Conservation (phyloP, 2,888 invertebrate species). For the Epinotia bilunana region DNA sequence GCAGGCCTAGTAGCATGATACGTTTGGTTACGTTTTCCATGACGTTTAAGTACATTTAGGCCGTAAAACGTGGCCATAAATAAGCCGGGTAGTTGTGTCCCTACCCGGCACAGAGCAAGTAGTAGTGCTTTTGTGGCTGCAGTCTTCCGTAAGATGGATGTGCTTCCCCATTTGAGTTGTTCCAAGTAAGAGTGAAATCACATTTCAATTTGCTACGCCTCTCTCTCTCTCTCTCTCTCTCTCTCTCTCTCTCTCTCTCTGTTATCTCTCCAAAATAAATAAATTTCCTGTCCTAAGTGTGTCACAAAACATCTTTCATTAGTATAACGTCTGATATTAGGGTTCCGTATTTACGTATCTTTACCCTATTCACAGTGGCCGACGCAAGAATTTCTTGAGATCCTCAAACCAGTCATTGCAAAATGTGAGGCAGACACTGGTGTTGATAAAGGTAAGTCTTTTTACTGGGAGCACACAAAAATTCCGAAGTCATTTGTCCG, state of each 20-base stretch:
- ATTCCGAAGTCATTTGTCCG: too few species aligned
- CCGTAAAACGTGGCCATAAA: too few species aligned
- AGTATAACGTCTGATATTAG: background rate
- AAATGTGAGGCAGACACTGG: conserved; percentile 54
- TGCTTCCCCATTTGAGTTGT: background rate
- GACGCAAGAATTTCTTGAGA: conserved; percentile 53
- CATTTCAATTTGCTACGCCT: background rate
- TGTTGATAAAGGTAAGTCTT: conserved; percentile 53
- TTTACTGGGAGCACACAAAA: background rate
- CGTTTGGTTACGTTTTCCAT: too few species aligned
- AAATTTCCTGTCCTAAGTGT: too few species aligned
- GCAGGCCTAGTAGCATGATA: too few species aligned
- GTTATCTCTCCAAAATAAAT: too few species aligned
- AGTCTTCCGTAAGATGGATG: background rate
- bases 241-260: too few species aligned
- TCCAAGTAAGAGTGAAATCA: background rate
- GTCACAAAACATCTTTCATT: too few species aligned
- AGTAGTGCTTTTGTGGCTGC: background rate
- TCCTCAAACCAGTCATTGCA: conserved; percentile 50
- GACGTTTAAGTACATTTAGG: too few species aligned
- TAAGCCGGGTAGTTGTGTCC: too few species aligned
- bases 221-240: background rate
- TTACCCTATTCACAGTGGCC: conserved; percentile 50
- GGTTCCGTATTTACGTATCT: background rate
- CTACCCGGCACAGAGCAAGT: background rate